Base-by-base conservation (phyloP, 2,113 vertebrate species). In the Ochotona princeps region DNA sequence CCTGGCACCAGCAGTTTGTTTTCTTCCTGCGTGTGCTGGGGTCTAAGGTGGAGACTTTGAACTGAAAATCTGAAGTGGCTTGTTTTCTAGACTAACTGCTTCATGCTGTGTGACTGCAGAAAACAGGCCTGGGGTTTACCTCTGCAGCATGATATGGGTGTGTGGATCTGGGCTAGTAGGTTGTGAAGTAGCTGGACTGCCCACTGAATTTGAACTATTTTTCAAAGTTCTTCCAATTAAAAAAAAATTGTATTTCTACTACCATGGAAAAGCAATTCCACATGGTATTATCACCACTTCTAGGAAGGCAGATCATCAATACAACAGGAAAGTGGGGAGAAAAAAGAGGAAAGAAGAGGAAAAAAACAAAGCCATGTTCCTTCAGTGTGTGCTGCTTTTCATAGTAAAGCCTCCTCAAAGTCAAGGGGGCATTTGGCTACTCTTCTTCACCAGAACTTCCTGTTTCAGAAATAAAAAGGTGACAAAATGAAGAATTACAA, bases 141-240 rank as follows among this genome's bases (percentile, higher is more conserved):
- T 54, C 26, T 78, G 8, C 67, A 76, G 26, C 30, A 30, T 17
- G 2, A 9, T 78, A 10, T 38, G 7, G 35, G 8, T 28, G 7
- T 54, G 51, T 28, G 35, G 26, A 10, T 28, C 17, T 38, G 38
- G 61, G 51, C 8, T 7, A 69, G 14, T 30, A n/a, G 35, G 32
- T 60, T 30, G 30, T 47, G 2, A 76, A 23, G 10, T 12, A 63
- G 2, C 38, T 20, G 15, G 35, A 78, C 15, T 79, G 32, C n/a
- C 8, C 14, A 82, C 89, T 73, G 44, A 51, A 61, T 69, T 72
- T 26, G 66, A 3, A 38, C 35, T 83, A 51, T 57, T 8, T 74
- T 80, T 67, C 35, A 20, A 87, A 90, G 73, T 74, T 80, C 49
- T 81, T 93, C 63, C 38, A 66, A 61, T 5, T 54, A 14, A 90